Evolutionary conservation across 2,797 vertebrate species (phyloP).

Genomic region (Poeciliopsis presidionis): DNA sequence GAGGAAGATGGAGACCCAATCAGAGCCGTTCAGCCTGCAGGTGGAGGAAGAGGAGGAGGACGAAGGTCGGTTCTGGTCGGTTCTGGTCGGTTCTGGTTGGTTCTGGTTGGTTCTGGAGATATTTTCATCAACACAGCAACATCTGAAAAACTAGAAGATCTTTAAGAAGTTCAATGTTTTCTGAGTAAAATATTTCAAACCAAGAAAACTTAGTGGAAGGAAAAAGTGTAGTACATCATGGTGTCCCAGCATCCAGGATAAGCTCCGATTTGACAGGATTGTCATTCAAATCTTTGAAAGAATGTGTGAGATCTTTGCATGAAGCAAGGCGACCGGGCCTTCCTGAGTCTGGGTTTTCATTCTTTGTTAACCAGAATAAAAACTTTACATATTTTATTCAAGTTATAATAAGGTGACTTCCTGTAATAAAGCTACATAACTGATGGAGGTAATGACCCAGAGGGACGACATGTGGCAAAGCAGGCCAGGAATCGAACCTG

Average conservation of each 20-base stretch:
- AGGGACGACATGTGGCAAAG: too few species aligned
- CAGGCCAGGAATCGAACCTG: background rate
- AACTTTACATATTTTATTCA: background rate
- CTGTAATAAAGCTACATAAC: background rate
- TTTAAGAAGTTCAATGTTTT: background rate
- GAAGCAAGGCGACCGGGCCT: too few species aligned
- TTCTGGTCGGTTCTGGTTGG: too few species aligned
- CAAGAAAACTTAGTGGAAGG: background rate
- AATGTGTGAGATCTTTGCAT: too few species aligned
- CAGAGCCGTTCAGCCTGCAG: background rate
- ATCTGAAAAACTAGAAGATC: background rate
- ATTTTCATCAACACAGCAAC: background rate
- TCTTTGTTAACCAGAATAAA: background rate
- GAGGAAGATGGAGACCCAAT: fast-evolving
- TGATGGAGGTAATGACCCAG: background rate
- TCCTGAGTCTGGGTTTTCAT: background rate
- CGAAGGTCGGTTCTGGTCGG: background rate
- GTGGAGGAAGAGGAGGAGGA: slow-evolving; percentile 20
- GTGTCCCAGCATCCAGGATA: background rate
- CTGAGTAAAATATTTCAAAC: background rate
- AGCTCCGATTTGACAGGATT: background rate
- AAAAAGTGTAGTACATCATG: background rate
- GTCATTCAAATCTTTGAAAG: too few species aligned
- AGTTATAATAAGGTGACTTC: background rate
- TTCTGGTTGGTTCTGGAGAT: background rate